Base-by-base conservation (phyloP, 2,888 invertebrate genomes). In the Ceriagrion tenellum region DNA sequence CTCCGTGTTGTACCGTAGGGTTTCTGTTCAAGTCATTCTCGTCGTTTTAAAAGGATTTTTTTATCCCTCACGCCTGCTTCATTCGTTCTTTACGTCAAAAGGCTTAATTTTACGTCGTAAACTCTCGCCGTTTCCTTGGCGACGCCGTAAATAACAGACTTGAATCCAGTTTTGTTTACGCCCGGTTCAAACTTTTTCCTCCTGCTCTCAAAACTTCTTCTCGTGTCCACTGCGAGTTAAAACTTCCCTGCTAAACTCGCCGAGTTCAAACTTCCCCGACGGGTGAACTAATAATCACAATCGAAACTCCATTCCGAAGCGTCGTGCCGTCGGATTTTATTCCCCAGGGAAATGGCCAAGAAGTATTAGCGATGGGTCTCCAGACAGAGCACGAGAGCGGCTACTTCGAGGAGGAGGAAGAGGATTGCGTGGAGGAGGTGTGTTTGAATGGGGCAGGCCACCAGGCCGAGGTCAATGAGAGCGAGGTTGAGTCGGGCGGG, bases 351-450 rank as follows among this genome's bases (percentile, higher is more conserved):
- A 69, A 93, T 93, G 69, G n/a, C 69, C 93, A 69, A 63, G 91
- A 59, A 56, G 69, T 23, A 26, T 81, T 95, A 47, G 95, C 96
- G 96, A 98, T 98, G 98, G 97, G 97, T 96, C 97, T 97, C 96
- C 97, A 98, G 96, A 97, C 98, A 96, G 98, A 98, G 96, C 98
- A 98, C 97, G 98, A 98, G 97, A 98, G 98, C 97, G 98, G 98
- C 96, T 98, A 98, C 97, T 98, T 98, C 97, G 98, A 98, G 97
- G 98, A 98, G 96, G 98, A 97, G 96, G 98, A 98, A 96, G 97
- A 97, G 69, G 91, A 90, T 56, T 89, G 69, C 6, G 95, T 69
- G 26, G 95, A 91, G 55, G 95, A 95, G 93, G 16, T 93, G 30
- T 93, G 93, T 47, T 63, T 69, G 47, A 93, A 93, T 20, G 69